A percentile compares a stretch with the other conserved stretches of the same genome.
These are phyloP conservation scores for Scophthalmus maximus DNA, from an alignment of 2,113 vertebrate genomes.

Conservation along the genomic window DNA sequence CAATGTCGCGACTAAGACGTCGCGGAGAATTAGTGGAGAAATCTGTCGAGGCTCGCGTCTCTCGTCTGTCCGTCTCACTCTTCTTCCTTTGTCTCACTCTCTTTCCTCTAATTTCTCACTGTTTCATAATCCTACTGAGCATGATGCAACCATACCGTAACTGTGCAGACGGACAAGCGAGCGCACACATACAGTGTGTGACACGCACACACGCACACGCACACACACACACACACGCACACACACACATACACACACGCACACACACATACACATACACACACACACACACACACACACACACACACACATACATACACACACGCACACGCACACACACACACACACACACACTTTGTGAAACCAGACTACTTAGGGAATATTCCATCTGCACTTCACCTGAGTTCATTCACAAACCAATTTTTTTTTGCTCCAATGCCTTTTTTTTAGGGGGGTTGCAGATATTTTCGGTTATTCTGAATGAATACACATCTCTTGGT, in stretches of 20 bases:
- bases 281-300: constrained; percentile 14
- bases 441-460: no score
- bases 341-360: background rate
- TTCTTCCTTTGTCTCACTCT: constrained; percentile 23
- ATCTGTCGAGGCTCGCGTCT: constrained; percentile 18
- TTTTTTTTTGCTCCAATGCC: no score
- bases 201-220: background rate
- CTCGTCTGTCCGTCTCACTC: background rate
- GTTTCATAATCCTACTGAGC: constrained; percentile 67
- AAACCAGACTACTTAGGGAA: constrained; percentile 12
- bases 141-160: constrained; percentile 81
- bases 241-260: background rate
- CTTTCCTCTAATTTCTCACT: constrained; percentile 53
- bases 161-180: constrained; percentile 21
- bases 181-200: background rate
- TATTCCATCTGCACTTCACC: constrained; percentile 16
- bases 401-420: constrained; percentile 27
- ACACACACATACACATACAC: background rate
- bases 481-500: no score
- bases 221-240: background rate
- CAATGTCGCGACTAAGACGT: constrained; percentile 13
- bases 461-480: no score
- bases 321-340: no score
- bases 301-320: no score
- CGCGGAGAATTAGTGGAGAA: constrained; percentile 1